Evolutionary conservation across 2,797 vertebrate species (phyloP).

Genomic region (Myotis vivesi): DNA sequence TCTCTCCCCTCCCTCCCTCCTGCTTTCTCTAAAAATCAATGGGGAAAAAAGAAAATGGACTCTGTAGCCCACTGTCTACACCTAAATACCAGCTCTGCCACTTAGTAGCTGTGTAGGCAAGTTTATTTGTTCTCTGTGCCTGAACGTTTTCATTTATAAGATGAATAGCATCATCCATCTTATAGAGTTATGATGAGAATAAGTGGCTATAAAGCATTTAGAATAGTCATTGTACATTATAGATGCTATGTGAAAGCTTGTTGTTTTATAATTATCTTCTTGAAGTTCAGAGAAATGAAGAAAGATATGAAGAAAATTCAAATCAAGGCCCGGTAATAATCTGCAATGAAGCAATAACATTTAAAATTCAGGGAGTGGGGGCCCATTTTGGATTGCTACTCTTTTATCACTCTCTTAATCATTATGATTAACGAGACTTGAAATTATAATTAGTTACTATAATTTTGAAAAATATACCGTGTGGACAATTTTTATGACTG

Average conservation of each 20-base stretch:
- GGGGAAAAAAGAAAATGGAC: background rate
- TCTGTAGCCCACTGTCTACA: background rate
- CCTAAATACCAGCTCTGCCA: background rate
- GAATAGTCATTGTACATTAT: background rate
- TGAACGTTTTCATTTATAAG: background rate
- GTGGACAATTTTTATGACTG: slow-evolving; percentile 56
- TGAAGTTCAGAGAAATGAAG: background rate
- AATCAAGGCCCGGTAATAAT: slow-evolving; percentile 12
- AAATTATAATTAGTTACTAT: slow-evolving; percentile 51
- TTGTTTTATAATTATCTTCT: slow-evolving; percentile 12
- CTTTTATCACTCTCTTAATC: slow-evolving; percentile 49
- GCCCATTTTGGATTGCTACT: slow-evolving; percentile 19
- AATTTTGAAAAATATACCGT: slow-evolving; percentile 50
- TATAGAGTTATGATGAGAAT: background rate
- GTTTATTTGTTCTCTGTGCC: background rate
- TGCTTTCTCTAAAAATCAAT: background rate
- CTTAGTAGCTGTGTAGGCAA: background rate
- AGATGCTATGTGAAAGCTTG: background rate
- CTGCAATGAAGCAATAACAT: background rate
- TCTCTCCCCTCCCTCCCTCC: background rate
- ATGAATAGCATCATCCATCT: background rate
- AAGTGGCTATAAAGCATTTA: background rate
- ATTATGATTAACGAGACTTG: slow-evolving; percentile 40
- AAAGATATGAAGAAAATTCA: slow-evolving; percentile 1
- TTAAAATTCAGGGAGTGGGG: slow-evolving; percentile 18